These are phyloP conservation scores for Saccopteryx bilineata DNA, from an alignment of 2,113 vertebrate genomes.

Conservation along the genomic window DNA sequence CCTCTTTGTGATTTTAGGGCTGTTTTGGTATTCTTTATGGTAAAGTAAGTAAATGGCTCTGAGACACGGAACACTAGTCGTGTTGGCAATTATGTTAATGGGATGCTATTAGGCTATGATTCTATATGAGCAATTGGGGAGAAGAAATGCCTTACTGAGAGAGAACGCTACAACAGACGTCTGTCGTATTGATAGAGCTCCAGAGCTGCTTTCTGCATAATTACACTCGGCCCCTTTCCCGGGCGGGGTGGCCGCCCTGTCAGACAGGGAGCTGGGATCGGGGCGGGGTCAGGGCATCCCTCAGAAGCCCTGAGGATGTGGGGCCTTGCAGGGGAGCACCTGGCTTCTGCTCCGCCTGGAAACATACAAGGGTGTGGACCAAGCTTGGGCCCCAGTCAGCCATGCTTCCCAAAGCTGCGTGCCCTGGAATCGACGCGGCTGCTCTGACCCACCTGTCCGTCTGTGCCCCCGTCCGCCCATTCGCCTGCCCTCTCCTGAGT, in stretches of 20 bases:
- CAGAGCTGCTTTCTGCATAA: constrained; percentile 96
- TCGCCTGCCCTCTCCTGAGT: neutral
- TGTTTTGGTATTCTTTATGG: constrained; percentile 91
- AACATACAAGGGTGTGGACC: neutral
- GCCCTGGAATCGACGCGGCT: neutral
- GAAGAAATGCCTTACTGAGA: constrained; percentile 95
- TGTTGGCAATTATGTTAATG: constrained; percentile 99
- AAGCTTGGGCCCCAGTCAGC: neutral
- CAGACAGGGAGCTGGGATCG: neutral
- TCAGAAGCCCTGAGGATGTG: neutral
- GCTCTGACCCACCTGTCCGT: neutral
- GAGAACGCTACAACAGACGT: constrained; percentile 95
- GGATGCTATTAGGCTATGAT: constrained; percentile 99
- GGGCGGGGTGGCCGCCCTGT: neutral
- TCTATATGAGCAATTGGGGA: constrained; percentile 99
- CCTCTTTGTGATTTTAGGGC: constrained; percentile 84
- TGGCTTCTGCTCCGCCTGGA: neutral
- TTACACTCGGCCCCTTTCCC: constrained; percentile 90
- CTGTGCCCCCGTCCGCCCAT: no score
- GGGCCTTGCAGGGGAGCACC: neutral
- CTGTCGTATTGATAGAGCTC: constrained; percentile 96
- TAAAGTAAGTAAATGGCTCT: constrained; percentile 95
- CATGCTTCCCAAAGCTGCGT: neutral
- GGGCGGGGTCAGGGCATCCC: neutral
- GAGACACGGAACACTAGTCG: constrained; percentile 99